phyloP scores from a whole-genome alignment of 2,797 vertebrate genomes.

The Girardinus metallicus region DNA sequence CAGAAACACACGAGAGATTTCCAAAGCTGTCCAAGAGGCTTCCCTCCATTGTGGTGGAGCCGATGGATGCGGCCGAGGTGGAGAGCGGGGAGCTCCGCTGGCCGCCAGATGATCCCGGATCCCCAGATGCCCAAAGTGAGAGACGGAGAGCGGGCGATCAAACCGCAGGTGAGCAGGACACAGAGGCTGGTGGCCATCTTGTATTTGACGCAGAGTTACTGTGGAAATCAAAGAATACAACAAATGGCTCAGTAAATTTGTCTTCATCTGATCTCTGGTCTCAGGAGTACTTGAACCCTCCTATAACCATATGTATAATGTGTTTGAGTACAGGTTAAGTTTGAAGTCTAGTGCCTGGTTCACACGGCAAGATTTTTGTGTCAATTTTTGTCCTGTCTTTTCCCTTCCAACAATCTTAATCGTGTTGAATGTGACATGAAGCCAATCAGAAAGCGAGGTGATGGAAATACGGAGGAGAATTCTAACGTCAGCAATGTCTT shows the following conservation, averaged over 20 bases:
- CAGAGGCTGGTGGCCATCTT: neutral
- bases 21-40: slow-evolving; percentile 90
- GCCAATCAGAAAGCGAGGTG: no score
- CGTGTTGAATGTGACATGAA: no score
- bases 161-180: slow-evolving; percentile 51
- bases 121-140: slow-evolving; percentile 62
- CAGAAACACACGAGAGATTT: slow-evolving; percentile 85
- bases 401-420: no score
- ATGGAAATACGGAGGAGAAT: no score
- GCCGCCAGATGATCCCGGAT: slow-evolving; percentile 87
- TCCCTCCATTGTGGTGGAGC: slow-evolving; percentile 91
- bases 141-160: slow-evolving; percentile 30
- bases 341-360: neutral
- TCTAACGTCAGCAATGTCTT: no score
- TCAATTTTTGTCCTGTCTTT: no score
- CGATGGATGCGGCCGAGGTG: slow-evolving; percentile 85
- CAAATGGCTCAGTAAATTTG: neutral
- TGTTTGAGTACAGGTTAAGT: neutral
- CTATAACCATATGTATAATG: neutral
- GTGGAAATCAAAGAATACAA: neutral
- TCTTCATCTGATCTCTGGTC: neutral
- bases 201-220: neutral
- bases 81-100: slow-evolving; percentile 92
- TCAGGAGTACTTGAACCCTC: neutral
- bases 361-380: no score